A percentile compares a stretch with the other conserved stretches of the same genome.
phyloP scores from a whole-genome alignment of 2,888 invertebrate species.

The Nomada ferruginata region DNA sequence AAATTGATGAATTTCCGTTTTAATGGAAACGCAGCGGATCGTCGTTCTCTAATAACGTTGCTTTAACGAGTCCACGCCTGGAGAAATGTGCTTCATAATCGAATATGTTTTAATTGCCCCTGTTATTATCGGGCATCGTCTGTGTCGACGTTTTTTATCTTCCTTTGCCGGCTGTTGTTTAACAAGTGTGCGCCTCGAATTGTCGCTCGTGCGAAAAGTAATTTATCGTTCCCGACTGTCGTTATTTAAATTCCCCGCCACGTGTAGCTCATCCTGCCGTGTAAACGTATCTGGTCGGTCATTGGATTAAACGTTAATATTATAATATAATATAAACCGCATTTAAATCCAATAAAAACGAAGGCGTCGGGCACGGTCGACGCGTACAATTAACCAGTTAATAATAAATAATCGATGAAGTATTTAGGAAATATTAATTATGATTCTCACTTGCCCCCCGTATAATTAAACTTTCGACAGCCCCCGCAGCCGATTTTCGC shows the following conservation, averaged over 20 bases:
- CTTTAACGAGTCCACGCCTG: slow-evolving; percentile 12
- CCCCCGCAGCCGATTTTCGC: not conserved
- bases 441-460: too few species aligned
- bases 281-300: too few species aligned
- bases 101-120: slow-evolving; percentile 22
- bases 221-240: not conserved
- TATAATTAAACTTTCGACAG: not conserved
- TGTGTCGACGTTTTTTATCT: not conserved
- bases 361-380: too few species aligned
- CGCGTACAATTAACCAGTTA: too few species aligned
- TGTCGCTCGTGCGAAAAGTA: not conserved
- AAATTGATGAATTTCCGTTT: slow-evolving; percentile 41
- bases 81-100: slow-evolving; percentile 17
- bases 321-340: too few species aligned
- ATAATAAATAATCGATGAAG: too few species aligned
- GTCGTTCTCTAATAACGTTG: slow-evolving; percentile 7
- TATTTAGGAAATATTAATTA: too few species aligned
- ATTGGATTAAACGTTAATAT: too few species aligned
- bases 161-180: not conserved
- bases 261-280: not conserved
- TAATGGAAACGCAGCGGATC: slow-evolving; percentile 1
- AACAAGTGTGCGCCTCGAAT: slow-evolving; percentile 6
- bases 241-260: not conserved
- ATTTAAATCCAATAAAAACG: too few species aligned
- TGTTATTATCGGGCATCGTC: not conserved